Percentiles rank a stretch among this genome's conserved stretches.
These are phyloP conservation scores for Jacana jacana DNA, from an alignment of 2,113 vertebrate genomes.

Conservation along the genomic window DNA sequence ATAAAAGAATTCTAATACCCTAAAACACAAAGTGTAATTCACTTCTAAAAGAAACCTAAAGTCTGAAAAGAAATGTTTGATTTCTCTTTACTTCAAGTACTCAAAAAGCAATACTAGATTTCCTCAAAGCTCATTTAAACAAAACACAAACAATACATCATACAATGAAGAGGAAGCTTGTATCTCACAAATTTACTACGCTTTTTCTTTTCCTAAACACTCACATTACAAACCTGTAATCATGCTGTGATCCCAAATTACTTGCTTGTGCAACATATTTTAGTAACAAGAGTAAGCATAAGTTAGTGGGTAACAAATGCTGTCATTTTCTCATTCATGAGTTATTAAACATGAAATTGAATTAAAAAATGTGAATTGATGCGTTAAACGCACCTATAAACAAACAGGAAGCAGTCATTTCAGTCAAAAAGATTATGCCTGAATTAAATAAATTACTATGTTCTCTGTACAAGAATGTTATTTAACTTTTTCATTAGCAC, in stretches of 20 bases:
- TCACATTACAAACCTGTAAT: neutral
- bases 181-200: neutral
- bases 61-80: neutral
- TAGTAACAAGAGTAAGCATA: neutral
- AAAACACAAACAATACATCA: neutral
- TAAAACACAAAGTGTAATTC: neutral
- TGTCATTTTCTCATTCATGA: neutral
- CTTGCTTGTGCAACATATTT: neutral
- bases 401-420: neutral
- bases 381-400: neutral
- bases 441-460: no score
- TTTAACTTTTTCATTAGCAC: neutral
- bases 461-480: no score
- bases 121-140: neutral
- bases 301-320: neutral
- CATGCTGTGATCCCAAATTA: neutral
- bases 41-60: neutral
- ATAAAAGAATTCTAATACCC: neutral
- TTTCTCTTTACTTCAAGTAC: neutral
- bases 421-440: neutral
- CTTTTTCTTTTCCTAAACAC: neutral
- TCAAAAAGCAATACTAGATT: neutral
- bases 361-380: neutral
- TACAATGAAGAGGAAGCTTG: neutral
- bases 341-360: neutral